Conservation (phyloP, 1,140 invertebrate genomes). For the Apis laboriosa region DNA sequence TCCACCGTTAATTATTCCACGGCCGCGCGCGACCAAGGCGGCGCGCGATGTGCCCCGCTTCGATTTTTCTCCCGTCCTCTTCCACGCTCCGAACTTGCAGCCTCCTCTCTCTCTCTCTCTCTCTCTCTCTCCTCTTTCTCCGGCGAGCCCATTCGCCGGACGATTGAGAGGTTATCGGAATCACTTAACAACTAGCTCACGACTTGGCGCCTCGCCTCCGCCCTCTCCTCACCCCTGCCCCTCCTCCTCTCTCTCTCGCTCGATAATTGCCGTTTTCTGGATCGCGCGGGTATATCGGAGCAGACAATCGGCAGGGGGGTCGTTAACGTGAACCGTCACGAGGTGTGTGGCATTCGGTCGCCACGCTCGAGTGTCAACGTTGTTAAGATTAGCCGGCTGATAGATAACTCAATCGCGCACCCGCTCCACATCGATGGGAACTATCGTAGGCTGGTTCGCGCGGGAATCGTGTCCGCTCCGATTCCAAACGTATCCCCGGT, state of each 20-base stretch:
- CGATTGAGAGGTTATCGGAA: constrained; percentile 80
- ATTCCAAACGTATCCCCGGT: no score
- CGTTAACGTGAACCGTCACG: constrained; percentile 68
- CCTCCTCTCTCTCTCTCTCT: constrained; percentile 56
- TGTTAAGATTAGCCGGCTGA: constrained; percentile 68
- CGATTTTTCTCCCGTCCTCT: constrained; percentile 50
- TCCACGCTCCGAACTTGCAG: constrained; percentile 7
- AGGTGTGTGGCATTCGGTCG: constrained; percentile 77
- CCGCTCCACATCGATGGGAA: constrained; percentile 25
- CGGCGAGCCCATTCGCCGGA: constrained; percentile 60
- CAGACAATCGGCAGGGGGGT: constrained; percentile 63
- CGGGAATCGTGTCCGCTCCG: constrained; percentile 23
- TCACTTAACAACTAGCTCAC: constrained; percentile 79
- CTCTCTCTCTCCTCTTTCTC: constrained; percentile 54
- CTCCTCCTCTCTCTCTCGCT: constrained; percentile 59
- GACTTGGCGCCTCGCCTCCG: constrained; percentile 76
- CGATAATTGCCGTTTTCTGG: constrained; percentile 75
- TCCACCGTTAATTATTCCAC: constrained; percentile 78
- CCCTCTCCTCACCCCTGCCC: constrained; percentile 46
- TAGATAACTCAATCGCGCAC: constrained; percentile 67
- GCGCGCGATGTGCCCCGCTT: constrained; percentile 59
- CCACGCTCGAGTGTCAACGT: constrained; percentile 70
- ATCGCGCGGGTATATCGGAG: constrained; percentile 64
- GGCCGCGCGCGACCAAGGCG: constrained; percentile 67
- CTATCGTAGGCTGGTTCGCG: constrained; percentile 9